phyloP scores from a whole-genome alignment of 2,797 vertebrate species.

The Acanthurus tractus region DNA sequence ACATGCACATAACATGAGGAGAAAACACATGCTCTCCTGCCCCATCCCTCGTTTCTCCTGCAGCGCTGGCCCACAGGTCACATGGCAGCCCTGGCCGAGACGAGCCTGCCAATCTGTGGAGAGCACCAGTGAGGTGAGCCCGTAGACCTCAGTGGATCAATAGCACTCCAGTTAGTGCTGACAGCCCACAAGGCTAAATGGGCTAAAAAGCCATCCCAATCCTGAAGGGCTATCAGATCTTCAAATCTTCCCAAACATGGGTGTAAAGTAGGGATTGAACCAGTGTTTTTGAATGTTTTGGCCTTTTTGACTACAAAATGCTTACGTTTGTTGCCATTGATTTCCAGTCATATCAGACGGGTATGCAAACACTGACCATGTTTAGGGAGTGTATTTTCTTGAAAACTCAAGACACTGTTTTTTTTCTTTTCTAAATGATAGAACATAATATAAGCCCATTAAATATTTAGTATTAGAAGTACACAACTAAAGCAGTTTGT shows the following conservation, averaged over 20 bases:
- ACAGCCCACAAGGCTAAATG: constrained; percentile 38
- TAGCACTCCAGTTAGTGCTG: constrained; percentile 42
- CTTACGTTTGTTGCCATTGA: neutral
- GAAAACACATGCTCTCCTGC: constrained; percentile 76
- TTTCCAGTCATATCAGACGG: constrained; percentile 1
- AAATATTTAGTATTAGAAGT: neutral
- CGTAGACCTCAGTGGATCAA: constrained; percentile 47
- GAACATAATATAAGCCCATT: neutral
- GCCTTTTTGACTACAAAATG: constrained; percentile 11
- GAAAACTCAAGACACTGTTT: neutral
- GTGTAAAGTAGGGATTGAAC: neutral
- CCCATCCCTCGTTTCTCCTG: constrained; percentile 46
- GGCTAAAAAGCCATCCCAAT: constrained; percentile 11
- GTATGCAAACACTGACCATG: neutral
- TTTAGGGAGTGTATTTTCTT: neutral
- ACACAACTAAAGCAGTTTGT: too few relatives aligned
- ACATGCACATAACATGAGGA: constrained; percentile 79
- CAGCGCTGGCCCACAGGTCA: constrained; percentile 23
- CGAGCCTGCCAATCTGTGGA: constrained; percentile 48
- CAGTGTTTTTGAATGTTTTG: constrained; percentile 16
- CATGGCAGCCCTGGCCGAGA: constrained; percentile 16
- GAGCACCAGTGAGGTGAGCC: constrained; percentile 48
- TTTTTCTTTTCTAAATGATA: neutral
- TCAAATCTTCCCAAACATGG: neutral
- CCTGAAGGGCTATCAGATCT: constrained; percentile 17